Conservation (phyloP, 2,113 vertebrate genomes). For the Pandion haliaetus region DNA sequence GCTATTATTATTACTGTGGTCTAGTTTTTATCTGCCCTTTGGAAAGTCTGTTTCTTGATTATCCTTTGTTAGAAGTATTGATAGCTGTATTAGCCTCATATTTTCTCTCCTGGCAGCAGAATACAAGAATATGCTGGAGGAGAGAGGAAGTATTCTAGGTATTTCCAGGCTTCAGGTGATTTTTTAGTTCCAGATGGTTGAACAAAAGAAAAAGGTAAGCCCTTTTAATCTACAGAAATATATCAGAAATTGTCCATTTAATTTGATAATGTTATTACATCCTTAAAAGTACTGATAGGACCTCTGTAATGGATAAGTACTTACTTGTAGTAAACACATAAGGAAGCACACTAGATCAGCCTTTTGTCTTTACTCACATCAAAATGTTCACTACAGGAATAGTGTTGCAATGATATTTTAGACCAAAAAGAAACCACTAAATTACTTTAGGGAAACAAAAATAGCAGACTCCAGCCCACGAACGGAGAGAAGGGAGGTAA, state of each 20-base stretch:
- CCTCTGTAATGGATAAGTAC: not conserved
- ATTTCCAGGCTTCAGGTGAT: not conserved
- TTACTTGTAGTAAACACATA: not conserved
- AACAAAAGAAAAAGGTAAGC: not conserved
- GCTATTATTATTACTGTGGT: conserved; percentile 68
- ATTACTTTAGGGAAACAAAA: not conserved
- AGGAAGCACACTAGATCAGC: not conserved
- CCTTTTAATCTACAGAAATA: not conserved
- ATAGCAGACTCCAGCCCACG: not conserved
- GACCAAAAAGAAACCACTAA: not conserved
- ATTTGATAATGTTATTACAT: not conserved
- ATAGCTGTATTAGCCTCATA: conserved; percentile 40
- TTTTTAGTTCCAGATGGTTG: not conserved
- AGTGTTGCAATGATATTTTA: not conserved
- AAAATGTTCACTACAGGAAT: not conserved
- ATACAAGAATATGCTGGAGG: not conserved
- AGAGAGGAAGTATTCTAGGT: not conserved
- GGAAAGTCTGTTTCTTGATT: conserved; percentile 51
- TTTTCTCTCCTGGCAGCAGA: conserved; percentile 48
- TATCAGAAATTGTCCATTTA: not conserved
- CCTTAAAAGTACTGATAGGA: not conserved
- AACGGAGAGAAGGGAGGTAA: not conserved
- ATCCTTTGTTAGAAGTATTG: conserved; percentile 44
- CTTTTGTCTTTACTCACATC: not conserved
- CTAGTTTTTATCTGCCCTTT: conserved; percentile 60